These are phyloP conservation scores for Zaprionus obscuricornis DNA, from an alignment of 2,888 invertebrate species.

Conservation along the genomic window DNA sequence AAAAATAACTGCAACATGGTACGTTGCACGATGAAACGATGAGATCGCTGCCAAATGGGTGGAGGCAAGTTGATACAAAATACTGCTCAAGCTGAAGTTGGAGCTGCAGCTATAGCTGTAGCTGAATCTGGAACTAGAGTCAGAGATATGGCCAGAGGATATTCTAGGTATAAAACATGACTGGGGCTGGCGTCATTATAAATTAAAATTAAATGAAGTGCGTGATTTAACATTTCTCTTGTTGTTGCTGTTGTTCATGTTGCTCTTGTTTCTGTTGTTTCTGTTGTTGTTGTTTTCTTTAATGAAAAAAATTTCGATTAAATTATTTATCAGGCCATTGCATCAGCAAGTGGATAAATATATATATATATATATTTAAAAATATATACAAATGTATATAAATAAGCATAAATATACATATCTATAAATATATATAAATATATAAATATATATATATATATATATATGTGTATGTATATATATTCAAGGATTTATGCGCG, in stretches of 20 bases:
- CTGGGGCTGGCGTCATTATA: slow-evolving; percentile 67
- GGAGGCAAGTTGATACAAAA: slow-evolving; percentile 9
- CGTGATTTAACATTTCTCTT: slow-evolving; percentile 63
- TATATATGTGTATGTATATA: slow-evolving; percentile 49
- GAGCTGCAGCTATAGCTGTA: no score
- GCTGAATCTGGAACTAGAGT: no score
- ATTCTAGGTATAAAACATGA: slow-evolving; percentile 51
- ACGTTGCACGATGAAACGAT: slow-evolving; percentile 63
- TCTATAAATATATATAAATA: no score
- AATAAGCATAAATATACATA: no score
- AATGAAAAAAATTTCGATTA: slow-evolving; percentile 75
- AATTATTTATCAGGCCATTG: slow-evolving; percentile 71
- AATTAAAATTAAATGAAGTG: slow-evolving; percentile 78
- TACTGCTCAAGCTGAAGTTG: slow-evolving; percentile 1
- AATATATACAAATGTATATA: slow-evolving; percentile 13
- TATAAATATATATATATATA: slow-evolving; percentile 7
- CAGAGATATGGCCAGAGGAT: slow-evolving; percentile 21
- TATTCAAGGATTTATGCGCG: slow-evolving; percentile 63
- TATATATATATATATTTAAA: no score
- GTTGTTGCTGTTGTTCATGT: slow-evolving; percentile 21
- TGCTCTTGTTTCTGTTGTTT: slow-evolving; percentile 13
- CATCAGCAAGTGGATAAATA: slow-evolving; percentile 49
- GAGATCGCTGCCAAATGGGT: slow-evolving; percentile 64
- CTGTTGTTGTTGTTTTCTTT: no score
- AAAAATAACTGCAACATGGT: slow-evolving; percentile 81